A percentile compares a stretch with the other conserved stretches of the same genome.
phyloP scores from a whole-genome alignment of 2,113 vertebrate species.

The Procapra przewalskii region DNA sequence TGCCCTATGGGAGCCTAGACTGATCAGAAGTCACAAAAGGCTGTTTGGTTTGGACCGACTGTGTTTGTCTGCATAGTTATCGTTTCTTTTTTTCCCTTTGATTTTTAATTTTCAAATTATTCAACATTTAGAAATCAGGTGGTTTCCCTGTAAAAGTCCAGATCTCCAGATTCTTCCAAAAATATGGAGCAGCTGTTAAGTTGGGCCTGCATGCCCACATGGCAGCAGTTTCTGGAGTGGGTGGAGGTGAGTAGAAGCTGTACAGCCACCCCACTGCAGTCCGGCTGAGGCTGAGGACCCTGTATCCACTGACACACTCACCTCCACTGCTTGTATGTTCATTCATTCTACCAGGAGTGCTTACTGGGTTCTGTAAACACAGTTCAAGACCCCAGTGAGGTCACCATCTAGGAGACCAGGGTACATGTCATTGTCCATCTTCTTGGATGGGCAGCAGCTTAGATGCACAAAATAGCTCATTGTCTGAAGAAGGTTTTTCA shows the following conservation, averaged over 20 bases:
- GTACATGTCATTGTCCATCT: neutral
- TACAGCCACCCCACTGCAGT: neutral
- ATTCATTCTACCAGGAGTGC: neutral
- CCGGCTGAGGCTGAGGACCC: rapidly evolving
- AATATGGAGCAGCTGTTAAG: neutral
- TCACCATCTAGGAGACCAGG: neutral
- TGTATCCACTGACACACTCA: no score
- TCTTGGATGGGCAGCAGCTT: neutral
- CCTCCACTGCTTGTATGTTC: neutral
- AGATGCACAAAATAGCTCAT: neutral
- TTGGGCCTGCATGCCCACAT: neutral
- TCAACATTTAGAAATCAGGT: constrained; percentile 1
- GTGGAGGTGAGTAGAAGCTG: neutral
- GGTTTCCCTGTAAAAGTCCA: neutral
- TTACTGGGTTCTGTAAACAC: neutral
- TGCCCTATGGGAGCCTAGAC: neutral
- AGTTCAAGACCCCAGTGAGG: neutral
- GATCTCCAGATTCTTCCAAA: constrained; percentile 12
- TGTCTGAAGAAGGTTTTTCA: neutral
- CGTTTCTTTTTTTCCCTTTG: neutral
- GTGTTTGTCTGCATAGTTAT: neutral
- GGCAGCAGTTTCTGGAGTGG: neutral
- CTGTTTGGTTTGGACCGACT: neutral
- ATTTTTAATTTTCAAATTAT: constrained; percentile 30
- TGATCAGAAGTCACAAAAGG: neutral